Base-by-base conservation (phyloP, 2,113 vertebrate species). In the Nycticorax nycticorax region DNA sequence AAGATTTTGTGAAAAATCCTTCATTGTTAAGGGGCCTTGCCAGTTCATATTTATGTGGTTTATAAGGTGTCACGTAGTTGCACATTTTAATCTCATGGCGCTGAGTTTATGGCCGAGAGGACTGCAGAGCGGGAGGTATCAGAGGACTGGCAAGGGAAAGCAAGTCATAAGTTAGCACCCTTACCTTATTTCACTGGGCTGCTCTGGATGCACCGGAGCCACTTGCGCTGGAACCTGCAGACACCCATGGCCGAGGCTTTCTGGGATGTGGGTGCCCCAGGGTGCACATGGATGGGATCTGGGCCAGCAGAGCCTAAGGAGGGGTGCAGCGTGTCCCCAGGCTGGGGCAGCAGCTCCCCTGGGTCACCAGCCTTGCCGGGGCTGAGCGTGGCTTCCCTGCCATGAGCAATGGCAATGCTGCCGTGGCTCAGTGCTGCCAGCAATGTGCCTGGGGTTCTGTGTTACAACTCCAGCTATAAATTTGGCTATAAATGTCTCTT, bases 11-110 rank as follows among this genome's bases (percentile, higher is more conserved):
- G 64, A 59, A 56, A 59, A 94, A 81, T 63, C 68, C 45, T 69
- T 85, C 86, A 52, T 14, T 59, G n/a, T 94, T 85, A 95, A 93
- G 53, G 84, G 74, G 47, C 55, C 84, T 94, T 85, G 77, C 87
- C 92, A 93, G 48, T 80, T 92, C 64, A 8, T 68, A 77, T 93
- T 97, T 80, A 55, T 63, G 37, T 93, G 64, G 67, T 96, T 97
- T 97, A 82, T 81, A 93, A 75, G 24, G 57, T 92, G 85, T 85
- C 94, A 88, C 68, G 22, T 8, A 63, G 79, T 26, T 87, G 33
- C 56, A 82, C 8, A 6, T 92, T 97, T 96, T 96, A 81, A 96
- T 97, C 86, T 92, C 81, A 62, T 12, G 91, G 66, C 50, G 19
- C 62, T 68, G 66, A 75, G 75, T 72, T 92, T 96, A 82, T 39